phyloP scores from a whole-genome alignment of 2,888 invertebrate genomes.

The Platycheirus rosarum region DNA sequence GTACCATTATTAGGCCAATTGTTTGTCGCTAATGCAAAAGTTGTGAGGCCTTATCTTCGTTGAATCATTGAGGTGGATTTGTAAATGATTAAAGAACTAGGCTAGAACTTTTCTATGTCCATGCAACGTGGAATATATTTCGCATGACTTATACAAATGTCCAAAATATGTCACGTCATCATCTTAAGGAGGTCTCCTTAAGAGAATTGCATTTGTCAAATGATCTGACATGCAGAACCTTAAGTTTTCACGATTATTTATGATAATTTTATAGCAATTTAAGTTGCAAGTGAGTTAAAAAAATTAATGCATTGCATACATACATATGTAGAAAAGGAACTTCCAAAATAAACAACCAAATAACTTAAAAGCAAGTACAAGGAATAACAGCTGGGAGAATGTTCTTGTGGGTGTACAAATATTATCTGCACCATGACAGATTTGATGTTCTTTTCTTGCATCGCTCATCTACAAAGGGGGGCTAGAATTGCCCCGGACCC shows the following conservation, averaged over 20 bases:
- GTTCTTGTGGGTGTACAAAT: constrained; percentile 39
- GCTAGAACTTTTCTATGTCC: no score
- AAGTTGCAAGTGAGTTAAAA: constrained; percentile 30
- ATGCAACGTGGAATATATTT: background rate
- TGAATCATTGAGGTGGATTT: no score
- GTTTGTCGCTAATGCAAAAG: no score
- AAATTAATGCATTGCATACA: background rate
- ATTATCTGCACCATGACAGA: constrained; percentile 58
- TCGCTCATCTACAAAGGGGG: constrained; percentile 47
- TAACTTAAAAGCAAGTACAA: constrained; percentile 23
- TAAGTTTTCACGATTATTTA: constrained; percentile 57
- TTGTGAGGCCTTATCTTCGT: no score
- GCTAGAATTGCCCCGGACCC: background rate
- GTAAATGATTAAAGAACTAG: no score
- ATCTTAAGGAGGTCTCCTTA: no score
- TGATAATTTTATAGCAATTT: constrained; percentile 62
- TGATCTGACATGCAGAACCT: constrained; percentile 62
- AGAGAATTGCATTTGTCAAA: no score
- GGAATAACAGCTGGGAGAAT: background rate
- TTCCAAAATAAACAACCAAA: constrained; percentile 45
- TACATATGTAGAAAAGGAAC: constrained; percentile 22
- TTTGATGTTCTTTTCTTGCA: constrained; percentile 65
- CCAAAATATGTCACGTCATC: constrained; percentile 35
- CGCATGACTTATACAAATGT: constrained; percentile 35
- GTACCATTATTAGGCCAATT: no score